Evolutionary conservation across 1,140 invertebrate species (phyloP), one percentile per base, ranked within the genome.

Genomic region (Drosophila persimilis): DNA sequence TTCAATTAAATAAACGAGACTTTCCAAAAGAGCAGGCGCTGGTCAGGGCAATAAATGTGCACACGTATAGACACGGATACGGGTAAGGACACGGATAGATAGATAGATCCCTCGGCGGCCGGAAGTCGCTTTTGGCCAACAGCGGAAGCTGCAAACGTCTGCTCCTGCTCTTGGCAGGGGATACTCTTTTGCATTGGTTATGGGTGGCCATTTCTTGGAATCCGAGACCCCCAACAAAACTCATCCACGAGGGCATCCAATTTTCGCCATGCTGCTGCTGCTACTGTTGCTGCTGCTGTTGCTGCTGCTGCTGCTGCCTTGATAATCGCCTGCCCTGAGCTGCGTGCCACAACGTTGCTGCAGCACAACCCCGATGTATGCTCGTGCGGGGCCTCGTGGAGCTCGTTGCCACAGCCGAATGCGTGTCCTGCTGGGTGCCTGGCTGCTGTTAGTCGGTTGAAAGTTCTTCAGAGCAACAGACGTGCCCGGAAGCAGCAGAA

Each of bases 61-160:
- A 63, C n/a, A 26, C 26, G 17, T 1, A 50, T n/a, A 62, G 35
- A 24, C 6, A 15, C 6, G 44, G 29, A 56, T 35, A 57, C 31
- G 13, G n/a, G 43, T 15, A 53, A 15, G 61, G 41, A 66, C 6
- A 44, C 31, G 5, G 39, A 22, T 11, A 73, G 35, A 52, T 39
- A 58, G 44, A 72, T 31, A 51, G 50, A 69, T 41, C 56, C 76
- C 63, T 59, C 26, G 80, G 80, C 67, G 77, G 54, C 77, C 77
- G 81, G 81, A 85, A 85, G 77, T 80, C 54, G 73, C 77, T 71
- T 73, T 80, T 57, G 66, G 77, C 81, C 74, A 73, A 74, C 61
- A 85, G 80, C 81, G 81, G 81, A 85, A 85, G 80, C 71, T 80
- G 80, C 73, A 80, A 79, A 80, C 77, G 69, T 79, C 62, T 79